Evolutionary conservation across 1,140 invertebrate genomes (phyloP).

Genomic region (Rhagoletis pomonella): DNA sequence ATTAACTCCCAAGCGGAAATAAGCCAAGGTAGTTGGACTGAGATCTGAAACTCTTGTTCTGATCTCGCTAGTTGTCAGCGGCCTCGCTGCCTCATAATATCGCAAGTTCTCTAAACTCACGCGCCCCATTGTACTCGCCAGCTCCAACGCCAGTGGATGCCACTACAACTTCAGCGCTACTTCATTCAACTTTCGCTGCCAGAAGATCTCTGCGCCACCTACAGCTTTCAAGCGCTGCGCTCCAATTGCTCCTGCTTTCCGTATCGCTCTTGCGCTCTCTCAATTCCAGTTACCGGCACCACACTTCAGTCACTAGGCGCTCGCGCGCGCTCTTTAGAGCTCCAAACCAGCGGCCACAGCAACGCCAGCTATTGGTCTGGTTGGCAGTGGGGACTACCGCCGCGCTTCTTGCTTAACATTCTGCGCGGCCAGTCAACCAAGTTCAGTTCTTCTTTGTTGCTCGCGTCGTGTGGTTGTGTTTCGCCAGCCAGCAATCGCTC

Average conservation of each 20-base stretch:
- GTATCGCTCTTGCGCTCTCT: neutral
- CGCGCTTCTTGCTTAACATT: slow-evolving; percentile 41
- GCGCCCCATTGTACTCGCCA: neutral
- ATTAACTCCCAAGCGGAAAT: too few species aligned
- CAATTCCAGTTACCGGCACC: neutral
- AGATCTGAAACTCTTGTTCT: too few species aligned
- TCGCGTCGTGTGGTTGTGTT: slow-evolving; percentile 45
- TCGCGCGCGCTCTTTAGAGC: neutral
- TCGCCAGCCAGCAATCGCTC: neutral
- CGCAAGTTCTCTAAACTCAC: neutral
- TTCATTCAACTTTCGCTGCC: neutral
- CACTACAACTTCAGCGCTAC: neutral
- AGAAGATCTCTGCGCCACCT: neutral
- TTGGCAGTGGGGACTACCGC: neutral
- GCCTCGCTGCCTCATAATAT: too few species aligned
- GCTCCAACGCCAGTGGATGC: neutral
- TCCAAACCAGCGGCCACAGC: neutral
- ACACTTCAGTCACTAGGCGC: neutral
- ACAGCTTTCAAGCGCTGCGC: neutral
- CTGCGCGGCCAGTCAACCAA: slow-evolving; percentile 48
- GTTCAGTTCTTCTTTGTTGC: slow-evolving; percentile 47
- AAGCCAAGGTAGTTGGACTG: too few species aligned
- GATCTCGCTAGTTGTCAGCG: too few species aligned
- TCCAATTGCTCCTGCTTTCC: too few species aligned
- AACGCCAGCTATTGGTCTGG: neutral